These are phyloP conservation scores for Pelagia noctiluca DNA, from an alignment of 30 jellyfish, hydroid and myxozoan species.

Conservation along the genomic window DNA sequence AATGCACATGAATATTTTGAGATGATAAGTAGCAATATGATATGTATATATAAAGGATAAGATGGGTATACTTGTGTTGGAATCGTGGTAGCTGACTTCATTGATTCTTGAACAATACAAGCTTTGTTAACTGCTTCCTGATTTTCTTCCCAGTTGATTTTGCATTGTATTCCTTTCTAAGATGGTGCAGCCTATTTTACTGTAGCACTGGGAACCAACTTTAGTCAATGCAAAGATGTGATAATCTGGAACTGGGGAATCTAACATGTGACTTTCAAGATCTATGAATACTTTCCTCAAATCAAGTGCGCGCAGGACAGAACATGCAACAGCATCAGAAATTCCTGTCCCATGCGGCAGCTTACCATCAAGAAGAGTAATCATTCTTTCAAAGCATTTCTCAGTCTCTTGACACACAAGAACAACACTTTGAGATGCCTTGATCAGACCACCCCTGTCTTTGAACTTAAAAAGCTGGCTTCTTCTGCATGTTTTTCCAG, in stretches of 20 bases:
- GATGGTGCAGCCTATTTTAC: constrained; percentile 20
- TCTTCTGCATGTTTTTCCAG: too few relatives aligned
- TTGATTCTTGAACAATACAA: constrained; percentile 3
- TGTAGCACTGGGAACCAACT: constrained; percentile 7
- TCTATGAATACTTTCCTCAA: constrained; percentile 19
- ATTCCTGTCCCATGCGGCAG: constrained; percentile 36
- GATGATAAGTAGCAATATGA: too few relatives aligned
- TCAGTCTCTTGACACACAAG: constrained; percentile 26
- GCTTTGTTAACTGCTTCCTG: constrained; percentile 35
- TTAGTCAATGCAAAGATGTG: not conserved
- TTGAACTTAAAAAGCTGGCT: not conserved
- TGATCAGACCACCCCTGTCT: constrained; percentile 45
- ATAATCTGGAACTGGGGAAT: constrained; percentile 2
- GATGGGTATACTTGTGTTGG: too few relatives aligned
- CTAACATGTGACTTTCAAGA: constrained; percentile 46
- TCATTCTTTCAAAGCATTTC: not conserved
- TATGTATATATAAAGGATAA: too few relatives aligned
- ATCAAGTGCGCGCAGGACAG: not conserved
- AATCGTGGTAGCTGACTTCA: too few relatives aligned
- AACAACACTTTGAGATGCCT: constrained; percentile 18
- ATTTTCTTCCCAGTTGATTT: constrained; percentile 1
- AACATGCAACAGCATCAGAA: constrained; percentile 6
- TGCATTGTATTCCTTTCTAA: constrained; percentile 36
- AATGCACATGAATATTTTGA: too few relatives aligned
- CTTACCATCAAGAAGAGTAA: not conserved